phyloP scores from a whole-genome alignment of 1,140 invertebrate species.

The Zaprionus nigranus region DNA sequence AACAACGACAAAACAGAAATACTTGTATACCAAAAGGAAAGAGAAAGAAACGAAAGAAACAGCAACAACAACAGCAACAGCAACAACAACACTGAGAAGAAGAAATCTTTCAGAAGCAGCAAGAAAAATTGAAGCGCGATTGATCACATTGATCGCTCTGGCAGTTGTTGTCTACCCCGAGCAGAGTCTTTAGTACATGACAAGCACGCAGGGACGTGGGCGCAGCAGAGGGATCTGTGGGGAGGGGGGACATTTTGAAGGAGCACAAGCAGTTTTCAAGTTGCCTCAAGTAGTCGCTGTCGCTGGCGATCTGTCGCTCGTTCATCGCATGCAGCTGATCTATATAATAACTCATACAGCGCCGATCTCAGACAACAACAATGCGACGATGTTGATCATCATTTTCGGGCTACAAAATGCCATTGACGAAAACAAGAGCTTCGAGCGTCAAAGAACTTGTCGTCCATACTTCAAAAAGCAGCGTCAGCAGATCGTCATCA shows the following conservation, averaged over 20 bases:
- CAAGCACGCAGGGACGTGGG: conserved; percentile 40
- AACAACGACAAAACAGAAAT: conserved; percentile 47
- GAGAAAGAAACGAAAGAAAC: conserved; percentile 28
- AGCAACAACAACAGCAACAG: conserved; percentile 29
- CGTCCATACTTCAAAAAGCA: conserved; percentile 65
- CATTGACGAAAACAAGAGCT: conserved; percentile 48
- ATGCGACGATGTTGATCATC: conserved; percentile 36
- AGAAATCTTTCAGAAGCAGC: conserved; percentile 49
- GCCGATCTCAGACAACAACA: neutral
- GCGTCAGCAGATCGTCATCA: conserved; percentile 63
- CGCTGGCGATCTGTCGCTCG: conserved; percentile 35
- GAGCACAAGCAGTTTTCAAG: conserved; percentile 7
- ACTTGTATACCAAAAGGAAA: conserved; percentile 13
- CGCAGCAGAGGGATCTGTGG: neutral
- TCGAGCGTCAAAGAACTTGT: conserved; percentile 64
- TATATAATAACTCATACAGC: conserved; percentile 75
- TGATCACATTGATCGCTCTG: conserved; percentile 77
- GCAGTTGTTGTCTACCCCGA: conserved; percentile 48
- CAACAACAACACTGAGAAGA: conserved; percentile 24
- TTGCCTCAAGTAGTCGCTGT: conserved; percentile 62
- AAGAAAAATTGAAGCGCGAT: conserved; percentile 79
- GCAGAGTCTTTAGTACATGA: conserved; percentile 77
- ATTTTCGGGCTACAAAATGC: conserved; percentile 45
- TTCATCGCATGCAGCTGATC: conserved; percentile 66
- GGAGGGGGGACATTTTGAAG: too few relatives aligned